A percentile compares a stretch with the other conserved stretches of the same genome.
phyloP scores from a whole-genome alignment of 1,140 invertebrate species.

The Xylocopa sonorina region DNA sequence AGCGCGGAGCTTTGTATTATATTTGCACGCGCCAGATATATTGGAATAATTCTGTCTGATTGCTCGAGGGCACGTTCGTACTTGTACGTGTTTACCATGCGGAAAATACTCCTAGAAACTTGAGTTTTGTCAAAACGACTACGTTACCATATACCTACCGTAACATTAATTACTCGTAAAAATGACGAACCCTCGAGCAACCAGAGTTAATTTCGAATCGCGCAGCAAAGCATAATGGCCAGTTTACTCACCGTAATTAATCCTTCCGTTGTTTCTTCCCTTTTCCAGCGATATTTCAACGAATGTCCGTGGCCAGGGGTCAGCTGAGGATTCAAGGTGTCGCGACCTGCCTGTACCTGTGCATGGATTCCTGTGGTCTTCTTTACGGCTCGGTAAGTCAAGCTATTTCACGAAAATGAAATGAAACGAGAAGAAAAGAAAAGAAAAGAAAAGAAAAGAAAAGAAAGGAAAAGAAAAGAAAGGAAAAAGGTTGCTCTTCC shows the following conservation, averaged over 20 bases:
- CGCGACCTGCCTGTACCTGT: slow-evolving; percentile 91
- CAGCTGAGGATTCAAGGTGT: slow-evolving; percentile 92
- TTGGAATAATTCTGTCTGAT: not conserved
- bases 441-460: too few relatives aligned
- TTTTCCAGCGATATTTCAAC: slow-evolving; percentile 91
- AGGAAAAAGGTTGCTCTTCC: slow-evolving; percentile 36
- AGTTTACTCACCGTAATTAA: not conserved
- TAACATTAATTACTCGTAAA: too few relatives aligned
- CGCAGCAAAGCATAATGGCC: not conserved
- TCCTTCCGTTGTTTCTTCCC: slow-evolving; percentile 57
- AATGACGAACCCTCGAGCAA: too few relatives aligned
- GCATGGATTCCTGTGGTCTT: slow-evolving; percentile 91
- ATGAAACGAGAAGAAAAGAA: too few relatives aligned
- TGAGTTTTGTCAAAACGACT: too few relatives aligned
- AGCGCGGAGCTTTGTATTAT: slow-evolving; percentile 4
- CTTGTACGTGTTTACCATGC: not conserved
- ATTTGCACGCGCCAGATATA: slow-evolving; percentile 6
- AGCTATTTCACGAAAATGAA: too few relatives aligned
- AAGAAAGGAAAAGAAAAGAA: too few relatives aligned
- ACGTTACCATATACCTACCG: too few relatives aligned
- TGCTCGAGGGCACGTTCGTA: not conserved
- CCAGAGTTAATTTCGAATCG: not conserved
- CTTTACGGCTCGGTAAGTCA: slow-evolving; percentile 92
- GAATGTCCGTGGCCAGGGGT: slow-evolving; percentile 88
- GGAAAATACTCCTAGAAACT: too few relatives aligned